Evolutionary conservation across 2,113 vertebrate genomes (phyloP).

Genomic region (Tretioscincus oriximinensis): DNA sequence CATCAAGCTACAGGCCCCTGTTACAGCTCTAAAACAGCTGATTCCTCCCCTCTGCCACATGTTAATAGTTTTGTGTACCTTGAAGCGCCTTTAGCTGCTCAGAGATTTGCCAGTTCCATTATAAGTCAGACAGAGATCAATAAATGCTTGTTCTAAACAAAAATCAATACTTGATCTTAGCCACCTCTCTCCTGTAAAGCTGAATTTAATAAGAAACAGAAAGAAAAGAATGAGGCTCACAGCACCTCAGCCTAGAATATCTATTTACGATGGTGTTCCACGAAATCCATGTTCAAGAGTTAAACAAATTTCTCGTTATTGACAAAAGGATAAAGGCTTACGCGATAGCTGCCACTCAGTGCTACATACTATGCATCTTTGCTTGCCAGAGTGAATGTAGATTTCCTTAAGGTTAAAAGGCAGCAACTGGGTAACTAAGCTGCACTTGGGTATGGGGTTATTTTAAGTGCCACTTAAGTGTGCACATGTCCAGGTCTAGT

Average conservation of each 20-base stretch:
- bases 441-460: no score
- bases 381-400: background rate
- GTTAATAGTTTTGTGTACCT: background rate
- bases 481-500: no score
- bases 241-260: background rate
- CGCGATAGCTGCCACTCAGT: background rate
- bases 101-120: slow-evolving; percentile 5
- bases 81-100: background rate
- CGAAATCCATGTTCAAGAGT: slow-evolving; percentile 9
- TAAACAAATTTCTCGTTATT: background rate
- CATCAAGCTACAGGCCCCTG: background rate
- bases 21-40: background rate
- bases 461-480: no score
- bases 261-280: background rate
- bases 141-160: slow-evolving; percentile 2
- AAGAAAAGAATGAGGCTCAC: background rate
- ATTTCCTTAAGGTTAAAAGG: background rate
- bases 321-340: background rate
- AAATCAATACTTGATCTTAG: background rate
- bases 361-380: background rate
- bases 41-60: background rate
- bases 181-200: slow-evolving; percentile 7
- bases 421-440: background rate
- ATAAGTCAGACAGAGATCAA: slow-evolving; percentile 4
- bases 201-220: slow-evolving; percentile 6